Base-by-base conservation (phyloP, 2,888 invertebrate species). In the Zhuqinia jingwanae region DNA sequence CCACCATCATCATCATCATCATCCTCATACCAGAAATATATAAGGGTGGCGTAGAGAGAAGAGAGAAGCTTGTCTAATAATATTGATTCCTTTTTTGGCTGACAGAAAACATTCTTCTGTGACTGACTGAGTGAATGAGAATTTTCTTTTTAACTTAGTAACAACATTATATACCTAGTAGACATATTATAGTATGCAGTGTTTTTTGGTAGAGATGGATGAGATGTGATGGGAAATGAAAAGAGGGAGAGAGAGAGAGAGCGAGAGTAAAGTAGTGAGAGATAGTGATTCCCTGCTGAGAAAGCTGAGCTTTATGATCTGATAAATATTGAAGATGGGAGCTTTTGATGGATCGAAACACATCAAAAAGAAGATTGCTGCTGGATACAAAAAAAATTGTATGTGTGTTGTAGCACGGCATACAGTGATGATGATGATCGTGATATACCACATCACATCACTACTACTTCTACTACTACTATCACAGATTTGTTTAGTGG, bases 301-400 rank as follows among this genome's bases (percentile, higher is more conserved):
- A 58, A 80, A 75, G 36, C 85, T 85, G 85, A 85, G 85, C 85
- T 85, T 85, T 85, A 85, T 85, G 85, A 85, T 85, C 85, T 85
- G 85, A 85, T 85, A 85, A 85, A 85, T 85, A 85, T 85, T 85
- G 75, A 85, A 85, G 79, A 80, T 80, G 85, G 80, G 85, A 80
- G 70, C 42, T 73, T 85, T 70, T 85, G 78, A 85, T 80, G 80
- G 79, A 85, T 85, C 79, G 63, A 25, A 75, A 80, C 63, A 75
- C 73, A 79, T 85, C 77, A 78, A 78, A 73, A 84, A 25, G 47
- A 53, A 68, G 50, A 56, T 56, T 70, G 78, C n/a, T n/a, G n/a
- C n/a, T n/a, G n/a, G n/a, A n/a, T n/a, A n/a, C n/a, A n/a, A n/a
- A n/a, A n/a, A n/a, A n/a, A n/a, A n/a, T 13, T 50, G 27, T 63